A percentile compares a stretch with the other conserved stretches of the same genome.
Conservation (phyloP, 2,797 vertebrate genomes). For the Gymnopithys bicolor region DNA sequence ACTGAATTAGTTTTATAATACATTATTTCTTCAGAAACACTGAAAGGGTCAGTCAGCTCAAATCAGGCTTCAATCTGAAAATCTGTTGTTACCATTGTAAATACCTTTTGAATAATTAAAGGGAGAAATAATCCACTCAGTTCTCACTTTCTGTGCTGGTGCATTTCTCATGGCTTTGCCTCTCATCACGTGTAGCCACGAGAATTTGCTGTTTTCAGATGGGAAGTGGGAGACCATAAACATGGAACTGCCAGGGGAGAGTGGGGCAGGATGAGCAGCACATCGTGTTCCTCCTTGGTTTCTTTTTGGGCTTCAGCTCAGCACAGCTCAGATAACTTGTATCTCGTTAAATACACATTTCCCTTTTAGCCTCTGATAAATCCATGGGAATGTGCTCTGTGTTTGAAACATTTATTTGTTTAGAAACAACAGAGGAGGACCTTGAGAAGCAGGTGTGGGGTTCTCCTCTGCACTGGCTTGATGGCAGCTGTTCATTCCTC, state of each 20-base stretch:
- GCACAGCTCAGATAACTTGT: neutral
- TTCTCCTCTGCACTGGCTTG: neutral
- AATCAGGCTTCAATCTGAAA: conserved; percentile 25
- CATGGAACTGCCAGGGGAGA: neutral
- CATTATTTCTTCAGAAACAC: conserved; percentile 15
- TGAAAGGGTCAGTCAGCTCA: conserved; percentile 26
- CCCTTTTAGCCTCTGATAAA: neutral
- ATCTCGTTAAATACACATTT: neutral
- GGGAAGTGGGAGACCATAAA: neutral
- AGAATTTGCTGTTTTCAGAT: neutral
- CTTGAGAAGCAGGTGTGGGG: neutral
- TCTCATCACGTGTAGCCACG: neutral
- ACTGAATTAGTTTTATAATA: conserved; percentile 44
- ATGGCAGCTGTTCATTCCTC: neutral
- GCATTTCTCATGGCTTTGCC: neutral
- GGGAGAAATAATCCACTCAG: neutral
- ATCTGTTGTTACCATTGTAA: conserved; percentile 8
- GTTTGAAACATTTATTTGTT: neutral
- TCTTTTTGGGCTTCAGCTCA: neutral
- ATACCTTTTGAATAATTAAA: conserved; percentile 11
- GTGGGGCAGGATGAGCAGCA: neutral
- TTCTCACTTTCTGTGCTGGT: neutral
- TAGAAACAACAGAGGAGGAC: neutral
- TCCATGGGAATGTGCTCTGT: neutral
- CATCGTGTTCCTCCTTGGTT: neutral